phyloP scores from a whole-genome alignment of 2,113 vertebrate species.

The Arvicanthis niloticus region DNA sequence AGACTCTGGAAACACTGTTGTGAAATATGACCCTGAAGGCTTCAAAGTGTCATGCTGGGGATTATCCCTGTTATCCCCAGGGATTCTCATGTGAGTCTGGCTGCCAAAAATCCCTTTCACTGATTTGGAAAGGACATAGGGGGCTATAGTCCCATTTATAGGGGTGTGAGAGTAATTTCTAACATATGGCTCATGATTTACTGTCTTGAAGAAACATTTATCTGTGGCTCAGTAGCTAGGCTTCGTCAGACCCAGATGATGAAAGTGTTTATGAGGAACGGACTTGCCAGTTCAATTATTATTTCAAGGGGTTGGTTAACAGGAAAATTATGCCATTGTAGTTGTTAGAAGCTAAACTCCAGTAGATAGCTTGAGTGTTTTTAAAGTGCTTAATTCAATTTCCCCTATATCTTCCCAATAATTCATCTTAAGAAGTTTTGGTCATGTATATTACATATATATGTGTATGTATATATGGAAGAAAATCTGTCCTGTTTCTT shows the following conservation, averaged over 20 bases:
- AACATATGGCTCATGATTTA: slow-evolving; percentile 79
- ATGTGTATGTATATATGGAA: background rate
- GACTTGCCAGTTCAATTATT: slow-evolving; percentile 71
- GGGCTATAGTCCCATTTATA: slow-evolving; percentile 52
- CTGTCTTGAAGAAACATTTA: slow-evolving; percentile 80
- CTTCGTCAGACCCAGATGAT: slow-evolving; percentile 66
- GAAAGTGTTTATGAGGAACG: slow-evolving; percentile 77
- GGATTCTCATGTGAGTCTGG: slow-evolving; percentile 56
- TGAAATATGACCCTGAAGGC: slow-evolving; percentile 62
- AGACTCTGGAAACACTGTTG: slow-evolving; percentile 51
- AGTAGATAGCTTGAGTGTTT: slow-evolving; percentile 72
- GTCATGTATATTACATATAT: slow-evolving; percentile 33
- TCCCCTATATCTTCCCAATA: slow-evolving; percentile 60
- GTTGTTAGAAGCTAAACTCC: slow-evolving; percentile 54
- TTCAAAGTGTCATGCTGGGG: slow-evolving; percentile 48
- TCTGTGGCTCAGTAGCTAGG: slow-evolving; percentile 74
- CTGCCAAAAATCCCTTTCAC: slow-evolving; percentile 67
- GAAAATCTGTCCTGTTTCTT: background rate
- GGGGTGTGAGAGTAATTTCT: slow-evolving; percentile 73
- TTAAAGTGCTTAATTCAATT: slow-evolving; percentile 70
- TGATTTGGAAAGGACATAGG: slow-evolving; percentile 70
- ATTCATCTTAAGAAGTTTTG: slow-evolving; percentile 69
- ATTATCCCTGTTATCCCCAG: slow-evolving; percentile 63
- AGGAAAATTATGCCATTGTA: slow-evolving; percentile 60
- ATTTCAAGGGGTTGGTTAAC: slow-evolving; percentile 68